Evolutionary conservation across 2,888 invertebrate genomes (phyloP).

Genomic region (Aspidapion aeneum): DNA sequence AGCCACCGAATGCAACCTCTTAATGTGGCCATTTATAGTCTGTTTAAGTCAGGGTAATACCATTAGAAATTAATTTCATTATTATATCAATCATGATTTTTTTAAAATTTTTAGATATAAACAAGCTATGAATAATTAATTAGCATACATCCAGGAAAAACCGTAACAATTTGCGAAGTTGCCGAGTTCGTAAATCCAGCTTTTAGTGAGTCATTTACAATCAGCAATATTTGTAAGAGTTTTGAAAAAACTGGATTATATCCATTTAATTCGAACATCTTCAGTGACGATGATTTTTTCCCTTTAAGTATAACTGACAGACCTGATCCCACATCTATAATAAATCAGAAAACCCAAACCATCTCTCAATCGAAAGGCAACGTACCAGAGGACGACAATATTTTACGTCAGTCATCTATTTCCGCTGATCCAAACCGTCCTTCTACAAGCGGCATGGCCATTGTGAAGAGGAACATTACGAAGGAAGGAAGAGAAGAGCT

Average conservation of each 20-base stretch:
- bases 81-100: conserved; percentile 6
- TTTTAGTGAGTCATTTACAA: conserved; percentile 22
- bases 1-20: conserved; percentile 18
- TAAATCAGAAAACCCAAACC: not conserved
- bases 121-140: conserved; percentile 15
- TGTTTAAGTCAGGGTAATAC: conserved; percentile 15
- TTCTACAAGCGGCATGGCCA: not conserved
- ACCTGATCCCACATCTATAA: conserved; percentile 9
- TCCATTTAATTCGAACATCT: conserved; percentile 26
- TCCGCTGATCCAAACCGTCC: conserved; percentile 4
- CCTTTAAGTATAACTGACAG: conserved; percentile 17
- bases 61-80: conserved; percentile 6
- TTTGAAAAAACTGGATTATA: conserved; percentile 27
- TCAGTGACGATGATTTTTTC: conserved; percentile 24
- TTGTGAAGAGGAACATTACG: not conserved
- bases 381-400: conserved; percentile 4
- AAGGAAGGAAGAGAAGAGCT: not conserved
- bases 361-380: not conserved
- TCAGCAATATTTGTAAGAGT: conserved; percentile 24
- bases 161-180: conserved; percentile 21
- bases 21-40: conserved; percentile 21
- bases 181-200: conserved; percentile 20
- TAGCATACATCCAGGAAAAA: conserved; percentile 23
- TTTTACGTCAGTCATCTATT: not conserved
- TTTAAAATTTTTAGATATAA: conserved; percentile 13